phyloP scores from a whole-genome alignment of 1,140 invertebrate species.

The Bombus fervidus region DNA sequence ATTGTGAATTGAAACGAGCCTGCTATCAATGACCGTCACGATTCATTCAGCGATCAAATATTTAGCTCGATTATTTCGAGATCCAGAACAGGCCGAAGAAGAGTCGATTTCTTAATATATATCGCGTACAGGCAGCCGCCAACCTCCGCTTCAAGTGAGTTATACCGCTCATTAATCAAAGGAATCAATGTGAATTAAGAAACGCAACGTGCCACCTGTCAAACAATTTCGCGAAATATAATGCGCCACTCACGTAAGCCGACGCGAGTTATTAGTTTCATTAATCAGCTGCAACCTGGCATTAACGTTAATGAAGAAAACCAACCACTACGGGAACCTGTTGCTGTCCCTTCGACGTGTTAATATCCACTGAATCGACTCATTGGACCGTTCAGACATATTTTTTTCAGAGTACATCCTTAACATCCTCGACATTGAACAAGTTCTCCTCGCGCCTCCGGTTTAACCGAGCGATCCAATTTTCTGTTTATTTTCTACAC shows the following conservation, averaged over 20 bases:
- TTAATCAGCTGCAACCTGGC: conserved; percentile 57
- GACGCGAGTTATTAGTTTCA: conserved; percentile 57
- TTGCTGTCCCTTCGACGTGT: conserved; percentile 34
- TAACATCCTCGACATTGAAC: not conserved
- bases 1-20: not conserved
- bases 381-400: not conserved
- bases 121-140: not conserved
- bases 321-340: conserved; percentile 28
- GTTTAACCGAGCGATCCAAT: not conserved
- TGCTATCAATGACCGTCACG: conserved; percentile 37
- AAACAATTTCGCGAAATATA: conserved; percentile 47
- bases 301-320: conserved; percentile 50
- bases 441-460: not conserved
- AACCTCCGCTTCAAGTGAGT: conserved; percentile 10
- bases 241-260: conserved; percentile 8
- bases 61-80: conserved; percentile 29
- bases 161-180: conserved; percentile 43
- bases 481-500: not conserved
- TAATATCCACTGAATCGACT: conserved; percentile 4
- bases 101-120: conserved; percentile 32
- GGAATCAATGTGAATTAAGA: conserved; percentile 50
- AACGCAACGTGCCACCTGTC: conserved; percentile 38
- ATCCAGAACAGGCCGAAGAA: not conserved
- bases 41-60: conserved; percentile 26
- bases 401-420: too few relatives aligned